Evolutionary conservation across 2,888 invertebrate species (phyloP).

Genomic region (Thumatha senex): DNA sequence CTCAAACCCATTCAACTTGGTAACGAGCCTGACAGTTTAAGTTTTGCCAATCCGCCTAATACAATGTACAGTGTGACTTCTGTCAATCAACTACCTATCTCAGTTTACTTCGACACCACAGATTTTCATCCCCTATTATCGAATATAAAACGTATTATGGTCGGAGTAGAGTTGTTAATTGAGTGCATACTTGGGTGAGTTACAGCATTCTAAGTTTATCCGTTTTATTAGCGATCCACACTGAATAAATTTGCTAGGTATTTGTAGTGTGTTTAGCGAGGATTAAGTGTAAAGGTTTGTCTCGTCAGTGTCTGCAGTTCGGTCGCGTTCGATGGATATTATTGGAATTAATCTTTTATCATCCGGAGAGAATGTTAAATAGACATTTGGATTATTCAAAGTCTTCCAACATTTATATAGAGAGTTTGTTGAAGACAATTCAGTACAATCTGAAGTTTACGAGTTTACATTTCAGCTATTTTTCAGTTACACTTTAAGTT

Average conservation of each 20-base stretch:
- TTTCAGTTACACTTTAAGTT: conserved; percentile 16
- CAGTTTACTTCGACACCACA: conserved; percentile 49
- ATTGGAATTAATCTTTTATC: conserved; percentile 72
- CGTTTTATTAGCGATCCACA: conserved; percentile 68
- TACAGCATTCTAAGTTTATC: conserved; percentile 57
- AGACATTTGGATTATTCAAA: conserved; percentile 56
- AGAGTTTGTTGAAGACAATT: conserved; percentile 38
- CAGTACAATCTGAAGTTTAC: conserved; percentile 29
- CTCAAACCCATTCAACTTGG: conserved; percentile 60
- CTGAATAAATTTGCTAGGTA: conserved; percentile 72
- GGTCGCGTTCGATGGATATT: conserved; percentile 61
- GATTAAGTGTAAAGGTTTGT: conserved; percentile 63
- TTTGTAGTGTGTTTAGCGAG: conserved; percentile 71
- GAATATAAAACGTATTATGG: conserved; percentile 36
- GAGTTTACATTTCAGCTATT: conserved; percentile 21
- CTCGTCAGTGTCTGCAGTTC: conserved; percentile 50
- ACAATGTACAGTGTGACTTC: conserved; percentile 63
- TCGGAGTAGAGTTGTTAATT: conserved; percentile 34
- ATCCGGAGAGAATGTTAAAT: conserved; percentile 70
- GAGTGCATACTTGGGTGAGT: conserved; percentile 22
- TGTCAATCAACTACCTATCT: conserved; percentile 66
- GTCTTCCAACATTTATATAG: conserved; percentile 52
- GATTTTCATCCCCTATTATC: conserved; percentile 32
- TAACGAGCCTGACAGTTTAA: conserved; percentile 72
- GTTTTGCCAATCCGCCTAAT: conserved; percentile 62